Evolutionary conservation across 37 sponge, comb jelly and placozoan species (phyloP).

Genomic region (Cladorhizidae sp.): DNA sequence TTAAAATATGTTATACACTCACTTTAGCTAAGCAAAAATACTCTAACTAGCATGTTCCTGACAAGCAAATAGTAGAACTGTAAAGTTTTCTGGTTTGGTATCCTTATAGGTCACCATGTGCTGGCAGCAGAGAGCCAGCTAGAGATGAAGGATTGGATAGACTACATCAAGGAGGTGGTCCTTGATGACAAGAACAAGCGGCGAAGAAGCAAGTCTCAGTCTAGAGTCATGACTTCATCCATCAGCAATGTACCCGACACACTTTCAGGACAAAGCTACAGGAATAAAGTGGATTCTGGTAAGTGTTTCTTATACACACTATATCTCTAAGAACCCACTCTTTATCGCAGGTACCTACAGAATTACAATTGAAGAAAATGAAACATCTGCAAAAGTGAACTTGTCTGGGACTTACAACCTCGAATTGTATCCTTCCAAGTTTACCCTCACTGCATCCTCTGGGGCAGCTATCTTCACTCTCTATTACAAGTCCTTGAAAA

Average conservation of each 20-base stretch:
- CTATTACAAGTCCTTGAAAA: constrained; percentile 53
- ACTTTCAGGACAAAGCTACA: background rate
- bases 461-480: constrained; percentile 25
- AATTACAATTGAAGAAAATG: constrained; percentile 51
- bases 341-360: constrained; percentile 34
- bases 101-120: constrained; percentile 66
- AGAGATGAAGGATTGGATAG: constrained; percentile 68
- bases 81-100: too few species aligned
- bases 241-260: background rate
- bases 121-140: constrained; percentile 58
- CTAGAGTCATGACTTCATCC: background rate
- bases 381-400: constrained; percentile 27
- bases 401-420: constrained; percentile 50
- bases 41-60: too few species aligned
- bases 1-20: too few species aligned
- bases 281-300: background rate
- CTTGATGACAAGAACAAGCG: constrained; percentile 29
- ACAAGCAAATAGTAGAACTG: too few species aligned
- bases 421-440: constrained; percentile 7
- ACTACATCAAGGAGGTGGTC: constrained; percentile 43
- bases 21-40: too few species aligned
- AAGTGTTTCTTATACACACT: background rate
- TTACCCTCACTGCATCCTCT: constrained; percentile 31
- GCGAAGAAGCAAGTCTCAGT: constrained; percentile 23
- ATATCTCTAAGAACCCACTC: too few species aligned